Percentiles rank a stretch among this genome's conserved stretches.
These are phyloP conservation scores for Lasioglossum calceatum DNA, from an alignment of 2,888 invertebrate species.

Conservation along the genomic window DNA sequence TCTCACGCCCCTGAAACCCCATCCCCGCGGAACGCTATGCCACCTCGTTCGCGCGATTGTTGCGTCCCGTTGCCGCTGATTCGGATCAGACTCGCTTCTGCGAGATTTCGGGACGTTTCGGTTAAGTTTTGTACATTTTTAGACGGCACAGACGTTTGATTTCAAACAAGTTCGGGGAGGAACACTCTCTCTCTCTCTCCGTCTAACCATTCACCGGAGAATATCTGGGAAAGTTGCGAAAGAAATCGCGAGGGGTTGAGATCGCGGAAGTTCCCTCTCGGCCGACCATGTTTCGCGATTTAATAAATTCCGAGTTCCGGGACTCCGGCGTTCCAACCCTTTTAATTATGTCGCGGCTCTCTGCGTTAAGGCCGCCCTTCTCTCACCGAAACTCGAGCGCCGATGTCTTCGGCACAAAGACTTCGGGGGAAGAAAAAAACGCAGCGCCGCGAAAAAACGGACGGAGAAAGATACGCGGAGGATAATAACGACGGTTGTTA, in stretches of 20 bases:
- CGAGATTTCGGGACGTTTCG: background rate
- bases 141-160: no score
- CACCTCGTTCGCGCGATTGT: slow-evolving; percentile 6
- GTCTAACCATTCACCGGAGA: background rate
- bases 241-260: slow-evolving; percentile 1
- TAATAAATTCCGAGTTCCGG: slow-evolving; percentile 7
- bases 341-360: slow-evolving; percentile 22
- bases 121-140: background rate
- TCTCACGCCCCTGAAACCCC: background rate
- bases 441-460: background rate
- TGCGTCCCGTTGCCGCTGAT: background rate
- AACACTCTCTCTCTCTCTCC: no score
- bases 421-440: background rate
- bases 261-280: background rate
- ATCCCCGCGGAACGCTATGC: background rate
- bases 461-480: background rate
- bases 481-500: slow-evolving; percentile 12
- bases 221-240: background rate
- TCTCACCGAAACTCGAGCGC: slow-evolving; percentile 18
- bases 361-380: background rate
- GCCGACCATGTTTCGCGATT: background rate
- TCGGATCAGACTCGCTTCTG: background rate
- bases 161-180: no score
- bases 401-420: slow-evolving; percentile 13
- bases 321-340: background rate